Conservation (phyloP, 2,888 invertebrate species). For the Drosophila testacea region DNA sequence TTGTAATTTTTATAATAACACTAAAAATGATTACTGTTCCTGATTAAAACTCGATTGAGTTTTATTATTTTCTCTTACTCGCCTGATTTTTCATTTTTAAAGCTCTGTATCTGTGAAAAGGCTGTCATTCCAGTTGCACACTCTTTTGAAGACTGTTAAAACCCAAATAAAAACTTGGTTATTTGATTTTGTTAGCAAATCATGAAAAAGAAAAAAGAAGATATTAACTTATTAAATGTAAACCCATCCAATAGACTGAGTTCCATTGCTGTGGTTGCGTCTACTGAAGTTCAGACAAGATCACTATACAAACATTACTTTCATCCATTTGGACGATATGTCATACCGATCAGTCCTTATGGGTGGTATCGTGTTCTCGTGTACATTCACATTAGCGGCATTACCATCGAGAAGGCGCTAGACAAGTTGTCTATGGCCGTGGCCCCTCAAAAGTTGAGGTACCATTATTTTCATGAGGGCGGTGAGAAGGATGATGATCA, state of each 20-base stretch:
- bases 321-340: neutral
- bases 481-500: slow-evolving; percentile 43
- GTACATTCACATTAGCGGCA: slow-evolving; percentile 30
- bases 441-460: slow-evolving; percentile 28
- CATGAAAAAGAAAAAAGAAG: slow-evolving; percentile 10
- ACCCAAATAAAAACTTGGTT: neutral
- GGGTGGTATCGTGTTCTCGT: slow-evolving; percentile 66
- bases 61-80: too few relatives aligned
- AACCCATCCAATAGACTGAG: slow-evolving; percentile 3
- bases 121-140: too few relatives aligned
- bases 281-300: neutral
- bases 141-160: too few relatives aligned
- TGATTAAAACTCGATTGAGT: neutral
- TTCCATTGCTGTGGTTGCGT: slow-evolving; percentile 11
- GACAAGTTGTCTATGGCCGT: slow-evolving; percentile 26
- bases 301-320: neutral
- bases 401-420: slow-evolving; percentile 22
- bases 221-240: neutral
- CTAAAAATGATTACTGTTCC: too few relatives aligned
- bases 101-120: too few relatives aligned
- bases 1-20: too few relatives aligned
- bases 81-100: too few relatives aligned
- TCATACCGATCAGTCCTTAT: slow-evolving; percentile 49
- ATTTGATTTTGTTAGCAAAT: neutral
- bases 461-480: slow-evolving; percentile 45